These are phyloP conservation scores for Conomelus anceps DNA, from an alignment of 2,888 invertebrate genomes.

Conservation along the genomic window DNA sequence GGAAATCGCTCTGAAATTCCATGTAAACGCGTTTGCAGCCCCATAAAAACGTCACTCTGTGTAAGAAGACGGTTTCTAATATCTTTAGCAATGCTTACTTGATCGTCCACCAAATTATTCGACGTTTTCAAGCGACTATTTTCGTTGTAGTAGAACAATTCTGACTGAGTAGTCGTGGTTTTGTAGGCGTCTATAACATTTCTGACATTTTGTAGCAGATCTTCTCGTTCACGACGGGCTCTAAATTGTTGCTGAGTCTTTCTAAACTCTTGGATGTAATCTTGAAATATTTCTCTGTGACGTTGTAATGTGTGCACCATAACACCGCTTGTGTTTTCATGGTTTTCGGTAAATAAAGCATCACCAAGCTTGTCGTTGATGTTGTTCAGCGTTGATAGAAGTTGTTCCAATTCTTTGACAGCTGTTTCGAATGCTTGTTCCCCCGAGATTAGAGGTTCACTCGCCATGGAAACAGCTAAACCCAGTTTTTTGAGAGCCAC, in stretches of 20 bases:
- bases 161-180: background rate
- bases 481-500: background rate
- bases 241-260: background rate
- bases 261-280: background rate
- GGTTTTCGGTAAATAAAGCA: background rate
- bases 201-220: background rate
- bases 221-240: background rate
- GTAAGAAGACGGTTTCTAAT: background rate
- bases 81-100: background rate
- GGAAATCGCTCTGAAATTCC: background rate
- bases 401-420: background rate
- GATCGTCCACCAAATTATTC: background rate
- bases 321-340: background rate
- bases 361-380: background rate
- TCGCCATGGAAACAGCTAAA: background rate
- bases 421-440: background rate
- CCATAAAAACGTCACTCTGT: background rate
- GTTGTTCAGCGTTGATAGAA: background rate
- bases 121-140: background rate
- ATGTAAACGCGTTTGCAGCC: background rate
- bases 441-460: background rate
- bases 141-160: background rate
- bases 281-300: background rate
- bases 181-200: background rate
- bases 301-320: background rate